Evolutionary conservation across 2,797 vertebrate species (phyloP).

Genomic region (Menidia menidia): DNA sequence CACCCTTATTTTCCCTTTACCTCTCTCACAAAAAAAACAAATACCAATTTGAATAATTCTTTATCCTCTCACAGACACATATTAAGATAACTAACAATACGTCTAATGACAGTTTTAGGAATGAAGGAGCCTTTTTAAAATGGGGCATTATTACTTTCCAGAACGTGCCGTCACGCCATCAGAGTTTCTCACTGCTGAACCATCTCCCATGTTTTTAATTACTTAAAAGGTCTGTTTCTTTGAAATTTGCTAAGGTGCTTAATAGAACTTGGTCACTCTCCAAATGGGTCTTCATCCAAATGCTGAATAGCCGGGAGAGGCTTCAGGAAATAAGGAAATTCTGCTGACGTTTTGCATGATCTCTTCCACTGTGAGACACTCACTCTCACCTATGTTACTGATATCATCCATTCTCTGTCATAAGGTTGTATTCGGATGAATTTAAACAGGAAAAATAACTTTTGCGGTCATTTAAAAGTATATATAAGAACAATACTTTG

Average conservation of each 20-base stretch:
- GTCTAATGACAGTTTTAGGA: not conserved
- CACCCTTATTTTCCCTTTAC: too few relatives aligned
- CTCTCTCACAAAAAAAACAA: too few relatives aligned
- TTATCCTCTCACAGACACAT: too few relatives aligned
- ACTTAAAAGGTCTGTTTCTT: slow-evolving; percentile 20
- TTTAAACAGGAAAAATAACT: slow-evolving; percentile 4
- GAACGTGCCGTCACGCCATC: too few relatives aligned
- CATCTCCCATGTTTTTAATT: not conserved
- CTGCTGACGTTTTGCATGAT: slow-evolving; percentile 11
- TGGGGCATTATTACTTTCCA: not conserved
- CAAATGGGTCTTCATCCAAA: slow-evolving; percentile 8
- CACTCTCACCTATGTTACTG: slow-evolving; percentile 4
- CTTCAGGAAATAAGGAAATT: slow-evolving; percentile 16
- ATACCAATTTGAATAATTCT: too few relatives aligned
- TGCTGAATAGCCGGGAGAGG: slow-evolving; percentile 1
- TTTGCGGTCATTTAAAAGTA: not conserved
- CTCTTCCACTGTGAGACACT: not conserved
- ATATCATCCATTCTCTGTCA: not conserved
- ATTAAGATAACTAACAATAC: too few relatives aligned
- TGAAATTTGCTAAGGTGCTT: slow-evolving; percentile 4
- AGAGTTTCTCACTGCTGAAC: not conserved
- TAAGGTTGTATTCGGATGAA: not conserved
- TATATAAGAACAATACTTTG: not conserved
- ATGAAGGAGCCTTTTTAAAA: not conserved
- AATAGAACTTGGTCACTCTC: slow-evolving; percentile 14